Evolutionary conservation across 1,140 invertebrate genomes (phyloP).

Genomic region (Aphis gossypii): DNA sequence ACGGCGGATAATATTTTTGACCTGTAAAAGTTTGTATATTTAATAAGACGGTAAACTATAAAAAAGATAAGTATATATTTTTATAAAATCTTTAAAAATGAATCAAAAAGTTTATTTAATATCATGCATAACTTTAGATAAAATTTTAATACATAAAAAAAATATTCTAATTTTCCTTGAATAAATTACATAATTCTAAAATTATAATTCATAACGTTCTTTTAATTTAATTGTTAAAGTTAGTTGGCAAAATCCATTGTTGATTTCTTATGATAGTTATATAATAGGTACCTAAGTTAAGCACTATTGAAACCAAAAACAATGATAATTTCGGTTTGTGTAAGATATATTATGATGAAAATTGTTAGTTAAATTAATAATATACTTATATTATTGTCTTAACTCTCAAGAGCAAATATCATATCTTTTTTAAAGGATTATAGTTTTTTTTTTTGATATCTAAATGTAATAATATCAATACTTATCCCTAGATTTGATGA

Average conservation of each 20-base stretch:
- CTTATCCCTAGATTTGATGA: not conserved
- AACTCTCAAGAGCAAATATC: not conserved
- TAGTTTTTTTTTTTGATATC: not conserved
- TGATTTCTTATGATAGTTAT: not conserved
- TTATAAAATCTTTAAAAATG: not conserved
- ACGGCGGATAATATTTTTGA: not conserved
- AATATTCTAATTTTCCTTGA: not conserved
- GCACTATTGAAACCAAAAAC: not conserved
- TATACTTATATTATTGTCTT: not conserved
- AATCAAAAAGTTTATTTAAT: not conserved
- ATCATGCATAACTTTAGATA: not conserved
- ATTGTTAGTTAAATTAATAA: not conserved
- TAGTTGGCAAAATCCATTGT: not conserved
- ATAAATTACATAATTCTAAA: not conserved
- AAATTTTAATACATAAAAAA: not conserved
- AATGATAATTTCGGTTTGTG: not conserved
- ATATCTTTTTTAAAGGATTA: not conserved
- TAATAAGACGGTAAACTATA: not conserved
- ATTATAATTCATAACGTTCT: not conserved
- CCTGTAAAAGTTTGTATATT: not conserved
- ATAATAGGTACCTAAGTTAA: not conserved
- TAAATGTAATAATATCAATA: not conserved
- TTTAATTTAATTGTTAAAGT: not conserved
- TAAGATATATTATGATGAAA: not conserved
- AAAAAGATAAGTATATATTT: not conserved